Percentiles rank a stretch among this genome's conserved stretches.
phyloP scores from a whole-genome alignment of 2,888 invertebrate species.

The Tetragonula carbonaria region DNA sequence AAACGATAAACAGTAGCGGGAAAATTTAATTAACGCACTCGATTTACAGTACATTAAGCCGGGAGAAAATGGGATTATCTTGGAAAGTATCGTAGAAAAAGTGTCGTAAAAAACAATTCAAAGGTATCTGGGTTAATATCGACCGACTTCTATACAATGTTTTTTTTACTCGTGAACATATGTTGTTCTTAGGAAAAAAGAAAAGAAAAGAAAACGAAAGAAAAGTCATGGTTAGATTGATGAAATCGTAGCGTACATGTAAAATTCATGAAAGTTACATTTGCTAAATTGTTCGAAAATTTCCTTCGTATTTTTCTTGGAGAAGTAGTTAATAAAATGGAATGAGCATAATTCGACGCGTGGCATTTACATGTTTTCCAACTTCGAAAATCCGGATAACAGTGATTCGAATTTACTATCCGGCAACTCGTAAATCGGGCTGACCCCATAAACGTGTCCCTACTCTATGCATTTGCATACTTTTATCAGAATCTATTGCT shows the following conservation, averaged over 20 bases:
- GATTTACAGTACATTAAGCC: neutral
- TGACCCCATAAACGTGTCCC: constrained; percentile 39
- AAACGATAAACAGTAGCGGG: neutral
- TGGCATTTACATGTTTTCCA: constrained; percentile 17
- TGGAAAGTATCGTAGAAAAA: neutral
- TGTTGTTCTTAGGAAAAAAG: neutral
- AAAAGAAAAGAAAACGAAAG: too few species aligned
- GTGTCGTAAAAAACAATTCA: neutral
- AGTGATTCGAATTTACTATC: constrained; percentile 35
- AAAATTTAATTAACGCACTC: neutral
- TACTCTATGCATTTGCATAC: constrained; percentile 25
- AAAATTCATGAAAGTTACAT: too few species aligned
- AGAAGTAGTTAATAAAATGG: neutral
- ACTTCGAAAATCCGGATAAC: neutral
- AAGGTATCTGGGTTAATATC: neutral
- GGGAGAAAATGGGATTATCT: neutral
- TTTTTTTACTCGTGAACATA: neutral
- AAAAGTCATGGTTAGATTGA: neutral
- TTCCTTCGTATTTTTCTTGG: neutral
- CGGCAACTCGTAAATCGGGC: constrained; percentile 37
- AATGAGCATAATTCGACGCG: constrained; percentile 15
- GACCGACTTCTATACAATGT: neutral
- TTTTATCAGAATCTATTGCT: constrained; percentile 34
- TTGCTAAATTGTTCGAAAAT: neutral
- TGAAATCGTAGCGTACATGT: neutral